These are phyloP conservation scores for Scolopax mira DNA, from an alignment of 2,113 vertebrate species.

Conservation along the genomic window DNA sequence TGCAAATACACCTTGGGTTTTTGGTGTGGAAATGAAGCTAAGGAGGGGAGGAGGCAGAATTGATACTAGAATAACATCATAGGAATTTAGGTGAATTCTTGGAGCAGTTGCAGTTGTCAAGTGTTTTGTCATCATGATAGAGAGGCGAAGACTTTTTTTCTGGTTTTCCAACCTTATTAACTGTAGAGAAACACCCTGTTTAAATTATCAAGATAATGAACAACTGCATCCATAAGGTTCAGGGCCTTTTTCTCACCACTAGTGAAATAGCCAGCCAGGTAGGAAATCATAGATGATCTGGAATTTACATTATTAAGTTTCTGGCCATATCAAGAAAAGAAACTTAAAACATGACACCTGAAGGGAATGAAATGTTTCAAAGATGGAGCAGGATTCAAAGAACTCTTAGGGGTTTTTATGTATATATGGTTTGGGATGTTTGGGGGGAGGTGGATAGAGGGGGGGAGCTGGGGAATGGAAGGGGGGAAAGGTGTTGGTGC, in stretches of 20 bases:
- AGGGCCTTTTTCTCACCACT: background rate
- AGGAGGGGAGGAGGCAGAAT: background rate
- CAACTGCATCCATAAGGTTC: background rate
- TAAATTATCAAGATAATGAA: background rate
- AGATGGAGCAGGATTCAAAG: background rate
- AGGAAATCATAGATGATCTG: background rate
- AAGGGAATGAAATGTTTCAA: background rate
- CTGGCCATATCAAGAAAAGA: background rate
- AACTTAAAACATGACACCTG: background rate
- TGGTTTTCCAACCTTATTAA: background rate
- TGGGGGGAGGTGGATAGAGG: too few relatives aligned
- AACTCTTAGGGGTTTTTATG: background rate
- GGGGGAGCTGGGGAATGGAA: fast-evolving
- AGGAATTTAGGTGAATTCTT: background rate
- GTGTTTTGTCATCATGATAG: background rate
- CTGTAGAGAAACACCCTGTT: background rate
- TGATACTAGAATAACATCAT: background rate
- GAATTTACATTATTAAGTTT: background rate
- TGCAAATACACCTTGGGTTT: background rate
- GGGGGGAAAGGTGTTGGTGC: background rate
- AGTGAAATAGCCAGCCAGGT: background rate
- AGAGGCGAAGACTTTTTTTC: background rate
- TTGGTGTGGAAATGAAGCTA: background rate
- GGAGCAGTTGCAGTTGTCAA: background rate
- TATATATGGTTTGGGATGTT: too few relatives aligned